Percentiles rank a stretch among this genome's conserved stretches.
Evolutionary conservation across 92 coral and sea anemone genomes (phyloP).

Genomic region (Metridium senile): DNA sequence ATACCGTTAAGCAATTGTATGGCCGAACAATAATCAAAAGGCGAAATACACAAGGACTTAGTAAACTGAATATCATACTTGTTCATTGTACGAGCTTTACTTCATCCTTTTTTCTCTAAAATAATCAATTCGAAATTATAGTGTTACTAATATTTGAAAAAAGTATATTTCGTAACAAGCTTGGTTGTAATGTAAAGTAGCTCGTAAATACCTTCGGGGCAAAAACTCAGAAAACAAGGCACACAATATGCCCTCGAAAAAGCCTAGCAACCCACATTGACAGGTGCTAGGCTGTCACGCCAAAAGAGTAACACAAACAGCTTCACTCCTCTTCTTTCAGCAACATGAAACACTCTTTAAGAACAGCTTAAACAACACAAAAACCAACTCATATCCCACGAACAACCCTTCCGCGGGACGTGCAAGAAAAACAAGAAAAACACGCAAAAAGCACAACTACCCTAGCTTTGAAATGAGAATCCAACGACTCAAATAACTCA

Average conservation of each 20-base stretch:
- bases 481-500: not conserved
- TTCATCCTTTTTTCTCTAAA: not conserved
- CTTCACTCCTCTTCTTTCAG: not conserved
- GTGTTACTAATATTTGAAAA: not conserved
- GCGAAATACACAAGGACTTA: not conserved
- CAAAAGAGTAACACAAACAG: conserved; percentile 11
- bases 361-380: conserved; percentile 4
- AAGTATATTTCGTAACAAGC: not conserved
- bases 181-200: not conserved
- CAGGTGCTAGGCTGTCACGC: conserved; percentile 36
- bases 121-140: not conserved
- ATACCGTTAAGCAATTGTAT: not conserved
- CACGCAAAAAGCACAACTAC: not conserved
- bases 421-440: not conserved
- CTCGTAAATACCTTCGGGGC: conserved; percentile 32
- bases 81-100: too few relatives aligned
- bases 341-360: not conserved
- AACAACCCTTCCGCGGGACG: conserved; percentile 1
- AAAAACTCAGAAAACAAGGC: conserved; percentile 25
- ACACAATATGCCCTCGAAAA: conserved; percentile 37
- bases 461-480: not conserved
- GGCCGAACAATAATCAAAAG: not conserved
- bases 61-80: too few relatives aligned
- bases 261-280: conserved; percentile 44
- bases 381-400: not conserved